These are phyloP conservation scores for Pomacea maculata DNA, from an alignment of 1,140 invertebrate species.

Conservation along the genomic window DNA sequence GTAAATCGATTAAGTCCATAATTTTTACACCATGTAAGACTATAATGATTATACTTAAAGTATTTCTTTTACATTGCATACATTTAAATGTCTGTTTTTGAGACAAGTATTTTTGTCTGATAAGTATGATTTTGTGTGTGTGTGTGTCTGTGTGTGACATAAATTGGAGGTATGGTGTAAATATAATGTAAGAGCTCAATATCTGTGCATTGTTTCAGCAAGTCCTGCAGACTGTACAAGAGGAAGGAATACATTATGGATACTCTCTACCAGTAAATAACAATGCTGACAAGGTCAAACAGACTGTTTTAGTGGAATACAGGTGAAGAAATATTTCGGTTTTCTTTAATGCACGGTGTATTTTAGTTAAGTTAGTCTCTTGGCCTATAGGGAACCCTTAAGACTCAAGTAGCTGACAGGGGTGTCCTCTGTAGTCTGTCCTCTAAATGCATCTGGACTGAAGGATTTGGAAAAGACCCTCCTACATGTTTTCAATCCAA, in stretches of 20 bases:
- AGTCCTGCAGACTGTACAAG: slow-evolving; percentile 24
- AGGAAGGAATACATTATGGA: slow-evolving; percentile 29
- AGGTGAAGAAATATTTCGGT: slow-evolving; percentile 22
- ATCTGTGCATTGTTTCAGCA: slow-evolving; percentile 23
- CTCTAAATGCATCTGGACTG: too few species aligned
- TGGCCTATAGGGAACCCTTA: too few species aligned
- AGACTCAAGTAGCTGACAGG: too few species aligned
- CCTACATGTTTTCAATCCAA: too few species aligned
- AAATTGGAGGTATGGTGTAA: too few species aligned
- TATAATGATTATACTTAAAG: neutral
- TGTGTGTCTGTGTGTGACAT: neutral
- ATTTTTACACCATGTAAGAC: neutral
- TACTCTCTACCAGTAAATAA: neutral
- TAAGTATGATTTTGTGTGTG: neutral
- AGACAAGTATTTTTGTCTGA: neutral
- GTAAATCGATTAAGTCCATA: neutral
- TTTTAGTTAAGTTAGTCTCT: too few species aligned
- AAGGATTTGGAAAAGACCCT: too few species aligned
- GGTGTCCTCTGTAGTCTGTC: too few species aligned
- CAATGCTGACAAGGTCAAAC: neutral
- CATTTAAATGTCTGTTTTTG: neutral
- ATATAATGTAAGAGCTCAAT: neutral
- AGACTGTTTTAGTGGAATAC: slow-evolving; percentile 40
- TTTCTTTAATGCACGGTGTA: too few species aligned
- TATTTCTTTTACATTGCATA: neutral